Evolutionary conservation across 2,797 vertebrate species (phyloP), one percentile per base, ranked within the genome.

Genomic region (Xenopus petersii): DNA sequence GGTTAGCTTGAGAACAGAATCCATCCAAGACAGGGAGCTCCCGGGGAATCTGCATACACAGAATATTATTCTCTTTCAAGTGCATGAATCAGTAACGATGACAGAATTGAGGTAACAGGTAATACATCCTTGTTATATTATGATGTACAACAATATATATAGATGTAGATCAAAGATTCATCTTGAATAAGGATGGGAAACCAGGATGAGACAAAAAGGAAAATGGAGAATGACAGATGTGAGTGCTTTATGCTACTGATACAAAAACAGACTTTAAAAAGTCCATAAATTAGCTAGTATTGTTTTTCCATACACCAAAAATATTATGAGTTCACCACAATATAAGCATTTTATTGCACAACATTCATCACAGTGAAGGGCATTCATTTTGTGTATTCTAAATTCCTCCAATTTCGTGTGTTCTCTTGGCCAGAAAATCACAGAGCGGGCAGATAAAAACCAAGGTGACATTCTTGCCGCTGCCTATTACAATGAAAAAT

Each of bases 401-500:
- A 62, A 62, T 72, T 60, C 26, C 48, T 64, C 21, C 1, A 55
- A 68, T 72, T 62, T 33, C 56, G 49, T 72, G 9, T 70, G 33
- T 66, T 70, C 54, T 48, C 46, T 66, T 47, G 67, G 42, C 77
- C 49, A n/a, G 54, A 49, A 74, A 51, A 64, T 36, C 12, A 46
- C 33, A 70, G 68, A 69, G 12, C 54, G 24, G 24, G 21, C 58
- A 33, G 65, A 74, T 66, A 74, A 64, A 70, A 72, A 72, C 64
- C 54, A 74, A 79, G 77, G 77, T 79, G 77, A 79, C 77, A 70
- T 79, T 70, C 61, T 33, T 5, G 4, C 54, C 64, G 66, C 56
- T 62, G 47, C 66, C 77, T 47, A 74, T 79, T 79, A 74, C 49
- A 79, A 74, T 79, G 71, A 74, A 65, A 74, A 70, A 74, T 74